A percentile compares a stretch with the other conserved stretches of the same genome.
These are phyloP conservation scores for Phortica magna DNA, from an alignment of 2,888 invertebrate genomes.

Conservation along the genomic window DNA sequence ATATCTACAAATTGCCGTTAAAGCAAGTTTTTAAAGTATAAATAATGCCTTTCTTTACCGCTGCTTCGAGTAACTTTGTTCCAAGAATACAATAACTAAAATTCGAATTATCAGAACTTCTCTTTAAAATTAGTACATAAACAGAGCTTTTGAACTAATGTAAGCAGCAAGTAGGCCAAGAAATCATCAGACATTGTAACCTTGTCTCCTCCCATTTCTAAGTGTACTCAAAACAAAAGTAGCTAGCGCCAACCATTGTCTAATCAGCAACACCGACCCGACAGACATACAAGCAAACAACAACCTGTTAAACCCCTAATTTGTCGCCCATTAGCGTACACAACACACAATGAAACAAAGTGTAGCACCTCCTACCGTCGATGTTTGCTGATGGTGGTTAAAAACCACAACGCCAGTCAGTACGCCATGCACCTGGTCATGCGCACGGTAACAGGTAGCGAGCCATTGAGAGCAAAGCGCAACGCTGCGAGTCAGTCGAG, in stretches of 20 bases:
- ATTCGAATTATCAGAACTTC: too few relatives aligned
- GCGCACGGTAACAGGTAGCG: slow-evolving; percentile 64
- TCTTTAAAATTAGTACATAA: too few relatives aligned
- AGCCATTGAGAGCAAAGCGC: slow-evolving; percentile 1
- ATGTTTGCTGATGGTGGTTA: slow-evolving; percentile 21
- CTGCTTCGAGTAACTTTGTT: too few relatives aligned
- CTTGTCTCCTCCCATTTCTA: too few relatives aligned
- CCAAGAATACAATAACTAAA: too few relatives aligned
- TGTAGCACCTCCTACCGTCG: slow-evolving; percentile 28
- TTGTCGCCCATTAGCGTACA: slow-evolving; percentile 30
- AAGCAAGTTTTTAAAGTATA: too few relatives aligned
- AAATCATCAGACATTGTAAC: too few relatives aligned
- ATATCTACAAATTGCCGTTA: too few relatives aligned
- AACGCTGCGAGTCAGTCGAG: neutral
- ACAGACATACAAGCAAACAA: slow-evolving; percentile 24
- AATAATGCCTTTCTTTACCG: too few relatives aligned
- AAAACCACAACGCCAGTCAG: slow-evolving; percentile 30
- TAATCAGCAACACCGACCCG: neutral
- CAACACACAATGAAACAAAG: neutral
- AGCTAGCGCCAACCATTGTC: neutral
- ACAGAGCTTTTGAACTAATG: too few relatives aligned
- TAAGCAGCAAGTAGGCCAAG: too few relatives aligned
- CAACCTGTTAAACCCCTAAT: slow-evolving; percentile 46
- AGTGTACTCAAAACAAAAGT: neutral
- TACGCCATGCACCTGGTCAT: slow-evolving; percentile 54